Evolutionary conservation across 2,888 invertebrate genomes (phyloP), one percentile per base, ranked within the genome.

Genomic region (Xestia xanthographa): DNA sequence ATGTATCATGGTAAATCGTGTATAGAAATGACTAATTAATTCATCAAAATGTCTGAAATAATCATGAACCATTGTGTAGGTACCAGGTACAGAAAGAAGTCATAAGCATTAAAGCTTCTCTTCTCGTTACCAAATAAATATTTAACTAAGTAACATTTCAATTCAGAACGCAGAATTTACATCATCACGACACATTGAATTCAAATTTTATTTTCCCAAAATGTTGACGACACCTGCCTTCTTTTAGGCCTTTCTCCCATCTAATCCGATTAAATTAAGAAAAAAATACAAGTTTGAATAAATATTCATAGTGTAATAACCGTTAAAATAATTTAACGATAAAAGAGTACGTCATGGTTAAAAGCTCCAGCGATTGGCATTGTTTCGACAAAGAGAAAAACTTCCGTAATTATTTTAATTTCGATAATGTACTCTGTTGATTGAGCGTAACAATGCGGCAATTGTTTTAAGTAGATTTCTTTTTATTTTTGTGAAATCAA

Each of bases 271-370:
- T 79, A 82, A 84, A 81, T 72, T 62, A 68, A 68, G 34, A 65
- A 75, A 83, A 83, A 83, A 83, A 68, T n/a, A 12, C 14, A 53
- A 65, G 48, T 69, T 66, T 66, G 72, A 72, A 83, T 87, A 86
- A 82, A 87, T 87, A 87, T 87, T 82, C 84, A 87, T 78, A 66
- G 62, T 66, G 83, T 66, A 77, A 88, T 87, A 87, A 83, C 71
- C 77, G 82, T 86, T 81, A 82, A 81, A 78, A 85, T 82, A 84
- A 85, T 86, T 85, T 82, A 75, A 74, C 84, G 62, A 83, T 83
- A 80, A 80, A 69, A 62, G 72, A 68, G 71, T 80, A 85, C 71
- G 79, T 73, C 69, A 66, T 83, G 80, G 76, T 77, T 80, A 77
- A 78, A 83, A 76, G 72, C 73, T 77, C 72, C 83, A 68, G 70